phyloP scores from a whole-genome alignment of 2,113 vertebrate species.

The Astatotilapia flaviijosephi region DNA sequence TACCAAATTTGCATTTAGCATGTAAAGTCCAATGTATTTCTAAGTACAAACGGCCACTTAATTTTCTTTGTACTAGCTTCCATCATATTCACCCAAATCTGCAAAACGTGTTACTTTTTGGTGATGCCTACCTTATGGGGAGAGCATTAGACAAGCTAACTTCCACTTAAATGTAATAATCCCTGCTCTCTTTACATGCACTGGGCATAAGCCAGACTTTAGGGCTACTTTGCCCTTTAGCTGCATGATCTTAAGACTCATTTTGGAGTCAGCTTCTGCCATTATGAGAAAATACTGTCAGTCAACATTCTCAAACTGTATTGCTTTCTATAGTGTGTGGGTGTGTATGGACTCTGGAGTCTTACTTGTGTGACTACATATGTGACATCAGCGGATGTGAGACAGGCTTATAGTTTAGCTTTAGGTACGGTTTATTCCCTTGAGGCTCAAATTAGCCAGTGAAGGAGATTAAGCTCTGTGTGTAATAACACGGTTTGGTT shows the following conservation, averaged over 20 bases:
- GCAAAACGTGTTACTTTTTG: not conserved
- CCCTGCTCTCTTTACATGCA: not conserved
- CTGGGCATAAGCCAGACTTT: not conserved
- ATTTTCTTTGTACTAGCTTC: not conserved
- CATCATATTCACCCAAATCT: not conserved
- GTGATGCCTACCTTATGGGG: not conserved
- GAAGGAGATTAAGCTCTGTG: conserved; percentile 45
- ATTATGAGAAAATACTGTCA: not conserved
- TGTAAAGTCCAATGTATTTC: not conserved
- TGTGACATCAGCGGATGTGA: conserved; percentile 47
- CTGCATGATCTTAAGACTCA: not conserved
- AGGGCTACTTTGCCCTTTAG: not conserved
- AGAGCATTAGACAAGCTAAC: not conserved
- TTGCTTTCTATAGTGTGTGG: not conserved
- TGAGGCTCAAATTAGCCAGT: conserved; percentile 55
- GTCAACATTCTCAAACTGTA: not conserved
- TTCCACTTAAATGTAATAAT: not conserved
- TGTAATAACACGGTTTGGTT: conserved; percentile 19
- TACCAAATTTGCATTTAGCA: not conserved
- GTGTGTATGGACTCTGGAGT: not conserved
- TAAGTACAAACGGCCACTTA: not conserved
- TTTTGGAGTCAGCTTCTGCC: not conserved
- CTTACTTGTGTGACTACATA: not conserved
- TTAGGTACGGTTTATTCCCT: conserved; percentile 49
- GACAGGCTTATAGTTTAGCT: conserved; percentile 37